Base-by-base conservation (phyloP, 35 echinoderm and acorn worm species). In the Acanthaster planci region DNA sequence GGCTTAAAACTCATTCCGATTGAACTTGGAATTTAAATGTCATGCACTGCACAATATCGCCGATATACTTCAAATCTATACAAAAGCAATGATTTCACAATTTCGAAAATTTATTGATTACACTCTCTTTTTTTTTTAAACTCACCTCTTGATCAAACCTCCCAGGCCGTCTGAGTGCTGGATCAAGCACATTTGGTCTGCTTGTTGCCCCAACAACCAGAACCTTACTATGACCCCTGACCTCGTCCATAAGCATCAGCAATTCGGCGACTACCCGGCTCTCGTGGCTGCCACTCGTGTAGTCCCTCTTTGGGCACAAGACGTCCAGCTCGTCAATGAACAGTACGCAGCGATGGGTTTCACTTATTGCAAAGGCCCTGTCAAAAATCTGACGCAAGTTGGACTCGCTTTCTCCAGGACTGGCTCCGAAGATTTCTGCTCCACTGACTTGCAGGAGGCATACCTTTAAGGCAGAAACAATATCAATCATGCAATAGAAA, bases 131-230 rank as follows among this genome's bases (percentile, higher is more conserved):
- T 47, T 4, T 47, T 47, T 47, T 47, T 47, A 47, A 29, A 79
- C 58, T 75, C 52, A 82, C 87, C 87, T 89, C 87, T 75, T 79
- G 79, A 42, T 89, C 87, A 89, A 89, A 89, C 37, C 87, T 64
- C 67, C 87, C 87, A 14, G 87, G 79, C 54, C 87, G 57, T 51
- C 79, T 21, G 29, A 89, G 50, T 2, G 87, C 87, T 39, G 87
- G 40, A 50, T 89, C 87, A 26, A 82, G 42, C 53, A 39, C 87
- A 89, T 89, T 89, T 0, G 87, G 78, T 89, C 87, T 82, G 55
- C 80, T 89, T 14, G 87, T 89, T 30, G 87, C 78, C 39, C 87
- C 87, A 52, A 89, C 68, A n/a, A 89, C 87, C 10, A 89, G 30
- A 34, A 89, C 26, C 31, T 80, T 60, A 36, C 79, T 27, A 14